Percentiles rank a stretch among this genome's conserved stretches.
phyloP scores from a whole-genome alignment of 2,113 vertebrate species.

The Lepisosteus oculatus region DNA sequence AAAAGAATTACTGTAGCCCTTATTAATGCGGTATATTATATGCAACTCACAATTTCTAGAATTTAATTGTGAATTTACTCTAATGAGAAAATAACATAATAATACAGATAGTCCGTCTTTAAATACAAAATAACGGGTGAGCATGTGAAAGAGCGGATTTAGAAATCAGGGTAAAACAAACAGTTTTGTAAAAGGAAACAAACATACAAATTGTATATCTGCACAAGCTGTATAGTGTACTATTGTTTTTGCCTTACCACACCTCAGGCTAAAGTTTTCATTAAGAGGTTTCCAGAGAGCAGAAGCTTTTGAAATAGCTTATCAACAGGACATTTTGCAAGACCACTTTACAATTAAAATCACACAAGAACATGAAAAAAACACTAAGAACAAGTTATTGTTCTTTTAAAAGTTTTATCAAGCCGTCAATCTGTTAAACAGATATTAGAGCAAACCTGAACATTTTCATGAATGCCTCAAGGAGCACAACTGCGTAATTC shows the following conservation, averaged over 20 bases:
- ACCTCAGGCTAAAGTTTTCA: neutral
- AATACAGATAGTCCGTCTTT: too few species aligned
- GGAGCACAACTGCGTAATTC: slow-evolving; percentile 27
- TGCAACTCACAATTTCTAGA: too few species aligned
- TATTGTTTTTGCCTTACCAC: neutral
- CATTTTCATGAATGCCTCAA: neutral
- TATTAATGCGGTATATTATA: too few species aligned
- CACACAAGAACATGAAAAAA: neutral
- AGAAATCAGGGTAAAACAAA: neutral
- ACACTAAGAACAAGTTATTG: neutral
- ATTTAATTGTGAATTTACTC: too few species aligned
- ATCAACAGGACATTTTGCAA: neutral
- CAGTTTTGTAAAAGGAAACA: neutral
- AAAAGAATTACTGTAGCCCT: too few species aligned
- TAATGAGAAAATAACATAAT: too few species aligned
- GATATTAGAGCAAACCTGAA: neutral
- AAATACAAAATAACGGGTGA: too few species aligned
- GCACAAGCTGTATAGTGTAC: neutral
- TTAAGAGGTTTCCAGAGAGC: neutral
- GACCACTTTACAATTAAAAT: neutral
- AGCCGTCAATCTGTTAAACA: neutral
- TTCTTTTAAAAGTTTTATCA: neutral
- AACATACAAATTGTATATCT: neutral
- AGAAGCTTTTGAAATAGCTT: neutral
- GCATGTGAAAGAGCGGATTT: too few species aligned